Conservation (phyloP, 1,140 invertebrate species). For the Gryllus bimaculatus region DNA sequence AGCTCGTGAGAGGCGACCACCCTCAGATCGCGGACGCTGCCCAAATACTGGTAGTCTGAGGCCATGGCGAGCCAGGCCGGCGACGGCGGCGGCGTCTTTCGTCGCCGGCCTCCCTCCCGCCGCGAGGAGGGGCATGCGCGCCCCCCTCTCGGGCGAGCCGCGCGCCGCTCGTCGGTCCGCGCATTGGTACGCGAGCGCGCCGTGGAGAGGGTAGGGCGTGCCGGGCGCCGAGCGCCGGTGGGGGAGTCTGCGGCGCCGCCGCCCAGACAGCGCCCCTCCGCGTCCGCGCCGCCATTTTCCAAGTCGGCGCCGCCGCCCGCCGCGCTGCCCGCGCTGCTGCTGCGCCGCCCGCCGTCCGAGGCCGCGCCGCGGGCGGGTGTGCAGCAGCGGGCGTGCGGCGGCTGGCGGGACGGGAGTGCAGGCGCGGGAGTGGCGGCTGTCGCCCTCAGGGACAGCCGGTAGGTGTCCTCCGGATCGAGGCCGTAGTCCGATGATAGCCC, state of each 20-base stretch:
- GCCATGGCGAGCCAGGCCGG: background rate
- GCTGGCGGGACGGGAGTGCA: no score
- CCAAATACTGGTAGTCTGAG: background rate
- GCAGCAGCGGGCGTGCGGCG: no score
- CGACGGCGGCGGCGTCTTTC: background rate
- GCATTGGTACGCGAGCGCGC: background rate
- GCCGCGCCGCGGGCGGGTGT: no score
- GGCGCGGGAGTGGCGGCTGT: background rate
- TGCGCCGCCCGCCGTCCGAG: background rate
- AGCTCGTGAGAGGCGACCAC: background rate
- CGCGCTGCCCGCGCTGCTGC: no score
- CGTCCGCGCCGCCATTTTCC: background rate
- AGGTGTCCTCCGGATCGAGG: background rate
- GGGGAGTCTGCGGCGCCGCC: no score
- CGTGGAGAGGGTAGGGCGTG: slow-evolving; percentile 1
- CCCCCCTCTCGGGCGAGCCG: no score
- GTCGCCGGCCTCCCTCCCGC: background rate
- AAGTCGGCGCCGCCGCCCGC: background rate
- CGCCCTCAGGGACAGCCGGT: background rate
- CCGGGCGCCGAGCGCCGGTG: background rate
- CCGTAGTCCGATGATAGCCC: background rate
- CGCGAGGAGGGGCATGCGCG: no score
- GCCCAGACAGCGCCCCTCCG: no score
- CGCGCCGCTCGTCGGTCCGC: background rate
- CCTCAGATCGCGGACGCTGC: background rate